Base-by-base conservation (phyloP, 2,797 vertebrate genomes). In the Neosalanx taihuensis region DNA sequence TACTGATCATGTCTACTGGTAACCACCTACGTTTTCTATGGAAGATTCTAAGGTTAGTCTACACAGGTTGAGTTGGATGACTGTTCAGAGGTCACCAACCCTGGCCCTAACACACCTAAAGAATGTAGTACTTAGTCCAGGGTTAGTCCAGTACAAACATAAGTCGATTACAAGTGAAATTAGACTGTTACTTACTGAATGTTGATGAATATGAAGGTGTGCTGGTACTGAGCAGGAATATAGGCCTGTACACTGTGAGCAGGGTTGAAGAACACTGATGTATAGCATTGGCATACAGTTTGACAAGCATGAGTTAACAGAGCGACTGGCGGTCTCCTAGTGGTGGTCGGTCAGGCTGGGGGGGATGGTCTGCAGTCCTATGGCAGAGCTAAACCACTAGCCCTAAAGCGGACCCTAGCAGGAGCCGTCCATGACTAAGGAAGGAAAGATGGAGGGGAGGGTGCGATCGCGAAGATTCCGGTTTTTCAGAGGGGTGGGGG, bases 211-310 rank as follows among this genome's bases (percentile, higher is more conserved):
- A 56, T 4, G 1, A 56, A 56, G 18, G 18, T 17, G 51, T 56
- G 51, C n/a, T 56, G 4, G 18, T 56, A 18, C 41, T 0, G 41
- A 17, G 17, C 18, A 56, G 18, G 18, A 56, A 56, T 6, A 56
- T 6, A 56, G n/a, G 51, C 51, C 51, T n/a, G 18, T 6, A 17
- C 51, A 56, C 51, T 17, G 17, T 56, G 18, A 35, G 77, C 9
- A 67, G 67, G 49, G 46, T 17, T n/a, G 4, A 20, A 5, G 41
- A n/a, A 30, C n/a, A 6, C 67, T 59, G 18, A 64, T 18, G 78
- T 84, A 84, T 81, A 79, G 85, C 74, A 81, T 68, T 79, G 79
- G 81, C n/a, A 82, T 65, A 70, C 2, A 63, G 71, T 67, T n/a
- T n/a, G 18, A 56, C 15, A 56, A n/a, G 51, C 15, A 3, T 10